Conservation (phyloP, 1,140 invertebrate genomes). For the Drosophila fuyamai region DNA sequence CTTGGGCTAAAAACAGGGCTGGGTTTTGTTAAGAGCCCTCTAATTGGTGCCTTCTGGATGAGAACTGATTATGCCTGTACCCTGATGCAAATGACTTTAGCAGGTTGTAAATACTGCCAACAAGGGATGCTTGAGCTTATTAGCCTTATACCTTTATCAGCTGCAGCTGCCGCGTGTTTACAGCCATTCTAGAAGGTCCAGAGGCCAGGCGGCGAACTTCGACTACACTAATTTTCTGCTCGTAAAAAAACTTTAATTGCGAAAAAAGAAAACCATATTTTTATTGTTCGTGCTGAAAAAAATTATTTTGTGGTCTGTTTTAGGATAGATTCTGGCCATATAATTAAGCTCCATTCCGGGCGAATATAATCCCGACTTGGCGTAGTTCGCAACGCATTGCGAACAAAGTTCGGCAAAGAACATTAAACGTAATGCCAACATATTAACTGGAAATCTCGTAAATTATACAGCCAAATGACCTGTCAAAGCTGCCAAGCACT, state of each 20-base stretch:
- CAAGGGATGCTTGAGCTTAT: slow-evolving; percentile 7
- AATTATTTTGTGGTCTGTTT: slow-evolving; percentile 33
- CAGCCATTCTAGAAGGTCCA: slow-evolving; percentile 24
- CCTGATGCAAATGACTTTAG: slow-evolving; percentile 35
- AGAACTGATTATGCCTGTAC: slow-evolving; percentile 66
- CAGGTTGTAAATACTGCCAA: slow-evolving; percentile 27
- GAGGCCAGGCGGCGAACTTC: slow-evolving; percentile 28
- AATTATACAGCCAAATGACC: slow-evolving; percentile 73
- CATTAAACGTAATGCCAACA: slow-evolving; percentile 75
- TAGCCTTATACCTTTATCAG: slow-evolving; percentile 4
- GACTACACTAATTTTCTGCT: slow-evolving; percentile 73
- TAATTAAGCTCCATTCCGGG: slow-evolving; percentile 65
- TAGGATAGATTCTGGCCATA: slow-evolving; percentile 52
- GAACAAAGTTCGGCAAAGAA: slow-evolving; percentile 15
- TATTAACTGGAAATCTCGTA: slow-evolving; percentile 81
- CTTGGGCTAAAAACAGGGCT: slow-evolving; percentile 7
- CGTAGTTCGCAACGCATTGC: slow-evolving; percentile 3
- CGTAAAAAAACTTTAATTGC: slow-evolving; percentile 75
- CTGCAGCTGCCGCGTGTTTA: slow-evolving; percentile 32
- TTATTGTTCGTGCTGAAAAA: slow-evolving; percentile 63
- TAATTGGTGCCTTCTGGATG: slow-evolving; percentile 49
- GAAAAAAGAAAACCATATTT: slow-evolving; percentile 55
- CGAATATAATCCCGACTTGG: slow-evolving; percentile 61
- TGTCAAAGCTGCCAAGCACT: slow-evolving; percentile 52
- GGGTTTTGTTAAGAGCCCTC: slow-evolving; percentile 17